These are phyloP conservation scores for Cyrtonyx montezumae DNA, from an alignment of 2,113 vertebrate genomes.

Conservation along the genomic window DNA sequence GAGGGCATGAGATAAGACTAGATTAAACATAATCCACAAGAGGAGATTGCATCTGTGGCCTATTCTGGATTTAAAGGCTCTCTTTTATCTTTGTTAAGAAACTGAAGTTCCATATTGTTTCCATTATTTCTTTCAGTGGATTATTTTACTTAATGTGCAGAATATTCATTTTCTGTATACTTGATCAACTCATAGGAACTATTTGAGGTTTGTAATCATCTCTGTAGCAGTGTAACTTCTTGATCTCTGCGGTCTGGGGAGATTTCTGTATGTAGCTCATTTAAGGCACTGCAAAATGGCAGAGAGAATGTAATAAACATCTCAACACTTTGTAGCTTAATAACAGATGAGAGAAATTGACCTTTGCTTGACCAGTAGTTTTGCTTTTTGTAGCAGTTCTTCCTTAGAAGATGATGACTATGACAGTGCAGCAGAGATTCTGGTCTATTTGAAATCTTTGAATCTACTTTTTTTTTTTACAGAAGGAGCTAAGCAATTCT, in stretches of 20 bases:
- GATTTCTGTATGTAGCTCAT: neutral
- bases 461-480: neutral
- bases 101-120: neutral
- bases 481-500: neutral
- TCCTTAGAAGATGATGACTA: neutral
- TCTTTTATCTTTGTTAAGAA: neutral
- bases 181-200: neutral
- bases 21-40: neutral
- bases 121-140: neutral
- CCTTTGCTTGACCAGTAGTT: neutral
- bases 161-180: neutral
- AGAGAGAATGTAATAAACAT: neutral
- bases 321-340: neutral
- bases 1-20: neutral
- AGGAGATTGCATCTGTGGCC: neutral
- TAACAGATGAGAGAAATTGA: neutral
- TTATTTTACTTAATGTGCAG: neutral
- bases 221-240: neutral
- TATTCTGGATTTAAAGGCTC: neutral
- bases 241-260: neutral
- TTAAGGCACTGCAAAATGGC: neutral
- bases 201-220: neutral
- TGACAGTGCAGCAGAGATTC: neutral
- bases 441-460: neutral
- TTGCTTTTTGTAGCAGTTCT: fast-evolving